phyloP scores from a whole-genome alignment of 2,797 vertebrate genomes.

The Hemitrygon akajei region DNA sequence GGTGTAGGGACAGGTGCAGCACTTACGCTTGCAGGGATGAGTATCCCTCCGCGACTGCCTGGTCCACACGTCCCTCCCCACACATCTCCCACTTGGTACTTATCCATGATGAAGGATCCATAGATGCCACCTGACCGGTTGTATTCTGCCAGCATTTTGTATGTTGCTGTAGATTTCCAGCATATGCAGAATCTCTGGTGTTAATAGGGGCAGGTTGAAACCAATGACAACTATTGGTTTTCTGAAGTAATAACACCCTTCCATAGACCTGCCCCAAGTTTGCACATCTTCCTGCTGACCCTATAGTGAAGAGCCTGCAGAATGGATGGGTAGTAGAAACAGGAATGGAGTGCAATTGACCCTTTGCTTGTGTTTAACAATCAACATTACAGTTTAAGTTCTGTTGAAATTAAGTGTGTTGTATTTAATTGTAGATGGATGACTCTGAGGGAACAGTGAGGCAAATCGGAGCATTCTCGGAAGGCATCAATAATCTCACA shows the following conservation, averaged over 20 bases:
- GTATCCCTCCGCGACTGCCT: too few species aligned
- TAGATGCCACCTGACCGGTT: too few species aligned
- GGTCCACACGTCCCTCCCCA: too few species aligned
- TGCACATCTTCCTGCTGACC: not conserved
- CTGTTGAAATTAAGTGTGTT: not conserved
- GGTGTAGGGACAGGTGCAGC: too few species aligned
- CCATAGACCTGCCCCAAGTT: not conserved
- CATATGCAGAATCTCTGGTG: too few species aligned
- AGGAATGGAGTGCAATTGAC: not conserved
- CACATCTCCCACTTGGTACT: too few species aligned
- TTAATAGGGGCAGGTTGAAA: too few species aligned
- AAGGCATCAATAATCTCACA: conserved; percentile 96
- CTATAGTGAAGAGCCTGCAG: not conserved
- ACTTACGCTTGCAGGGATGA: too few species aligned
- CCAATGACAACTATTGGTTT: not conserved
- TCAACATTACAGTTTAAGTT: not conserved
- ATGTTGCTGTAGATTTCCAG: too few species aligned
- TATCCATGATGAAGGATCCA: too few species aligned
- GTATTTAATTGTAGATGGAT: conserved; percentile 73
- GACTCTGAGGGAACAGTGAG: conserved; percentile 96
- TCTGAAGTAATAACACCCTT: not conserved
- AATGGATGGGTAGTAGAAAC: not conserved
- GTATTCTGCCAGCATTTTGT: too few species aligned
- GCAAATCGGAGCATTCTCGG: conserved; percentile 93
- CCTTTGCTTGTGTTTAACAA: not conserved